These are phyloP conservation scores for Sisor rabdophorus DNA, from an alignment of 2,113 vertebrate genomes.

Conservation along the genomic window DNA sequence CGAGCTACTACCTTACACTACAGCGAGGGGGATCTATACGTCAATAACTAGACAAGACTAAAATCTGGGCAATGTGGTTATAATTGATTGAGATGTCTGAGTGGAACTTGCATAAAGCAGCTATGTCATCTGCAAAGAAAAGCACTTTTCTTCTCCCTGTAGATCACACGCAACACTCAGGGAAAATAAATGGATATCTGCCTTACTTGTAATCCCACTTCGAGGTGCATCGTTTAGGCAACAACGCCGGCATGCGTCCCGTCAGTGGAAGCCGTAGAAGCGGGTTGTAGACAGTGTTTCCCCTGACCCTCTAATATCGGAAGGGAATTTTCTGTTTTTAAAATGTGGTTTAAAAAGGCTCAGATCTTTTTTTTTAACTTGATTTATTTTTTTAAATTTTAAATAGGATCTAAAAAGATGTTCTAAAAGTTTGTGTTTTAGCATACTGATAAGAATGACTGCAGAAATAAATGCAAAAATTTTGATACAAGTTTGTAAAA, in stretches of 20 bases:
- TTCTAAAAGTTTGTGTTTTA: too few relatives aligned
- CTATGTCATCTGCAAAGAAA: constrained; percentile 79
- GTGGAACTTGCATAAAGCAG: constrained; percentile 74
- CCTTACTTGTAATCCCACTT: constrained; percentile 64
- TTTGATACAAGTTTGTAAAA: too few relatives aligned
- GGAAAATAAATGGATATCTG: constrained; percentile 72
- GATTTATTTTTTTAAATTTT: too few relatives aligned
- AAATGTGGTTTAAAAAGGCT: neutral
- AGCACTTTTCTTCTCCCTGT: constrained; percentile 74
- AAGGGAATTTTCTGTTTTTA: neutral
- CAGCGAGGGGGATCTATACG: constrained; percentile 72
- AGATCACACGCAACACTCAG: constrained; percentile 66
- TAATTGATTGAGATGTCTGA: constrained; percentile 83
- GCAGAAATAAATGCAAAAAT: too few relatives aligned
- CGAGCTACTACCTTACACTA: constrained; percentile 71
- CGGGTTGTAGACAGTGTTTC: neutral
- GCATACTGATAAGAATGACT: too few relatives aligned
- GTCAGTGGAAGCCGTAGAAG: constrained; percentile 18
- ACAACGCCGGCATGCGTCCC: constrained; percentile 21
- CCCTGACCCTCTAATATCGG: neutral
- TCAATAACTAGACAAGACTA: constrained; percentile 77
- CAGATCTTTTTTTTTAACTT: too few relatives aligned
- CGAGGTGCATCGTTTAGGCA: constrained; percentile 41
- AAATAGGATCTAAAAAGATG: too few relatives aligned
- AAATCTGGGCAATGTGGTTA: constrained; percentile 80